Percentiles rank a stretch among this genome's conserved stretches.
phyloP scores from a whole-genome alignment of 1,140 invertebrate species.

The Metaphire vulgaris region DNA sequence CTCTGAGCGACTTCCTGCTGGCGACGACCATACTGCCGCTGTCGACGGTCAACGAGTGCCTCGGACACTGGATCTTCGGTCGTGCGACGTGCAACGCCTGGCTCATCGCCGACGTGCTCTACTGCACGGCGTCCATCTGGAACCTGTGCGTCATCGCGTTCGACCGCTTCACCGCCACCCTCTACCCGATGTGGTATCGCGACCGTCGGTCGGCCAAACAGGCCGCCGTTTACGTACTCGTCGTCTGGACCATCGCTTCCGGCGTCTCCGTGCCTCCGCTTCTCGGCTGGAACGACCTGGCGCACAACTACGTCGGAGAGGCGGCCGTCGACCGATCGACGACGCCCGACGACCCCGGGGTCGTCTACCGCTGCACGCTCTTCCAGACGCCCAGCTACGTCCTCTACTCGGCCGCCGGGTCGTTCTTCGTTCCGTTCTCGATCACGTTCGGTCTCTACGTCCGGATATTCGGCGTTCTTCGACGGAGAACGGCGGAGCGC shows the following conservation, averaged over 20 bases:
- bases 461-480: slow-evolving; percentile 73
- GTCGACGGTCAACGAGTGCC: slow-evolving; percentile 44
- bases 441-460: slow-evolving; percentile 96
- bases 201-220: slow-evolving; percentile 40
- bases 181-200: slow-evolving; percentile 51
- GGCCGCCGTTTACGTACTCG: slow-evolving; percentile 44
- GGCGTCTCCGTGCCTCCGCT: slow-evolving; percentile 38
- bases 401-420: slow-evolving; percentile 85
- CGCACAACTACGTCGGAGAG: slow-evolving; percentile 37
- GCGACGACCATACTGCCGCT: slow-evolving; percentile 50
- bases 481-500: background rate
- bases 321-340: background rate
- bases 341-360: background rate
- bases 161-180: slow-evolving; percentile 50
- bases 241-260: slow-evolving; percentile 38
- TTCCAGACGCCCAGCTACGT: slow-evolving; percentile 72
- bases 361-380: slow-evolving; percentile 44
- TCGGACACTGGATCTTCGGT: slow-evolving; percentile 52
- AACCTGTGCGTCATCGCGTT: slow-evolving; percentile 49
- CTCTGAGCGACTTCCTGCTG: slow-evolving; percentile 50
- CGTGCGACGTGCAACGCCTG: slow-evolving; percentile 30
- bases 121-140: slow-evolving; percentile 53
- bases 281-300: slow-evolving; percentile 36
- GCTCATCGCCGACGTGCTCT: slow-evolving; percentile 43
- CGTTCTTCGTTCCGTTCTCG: slow-evolving; percentile 91